Percentiles rank a stretch among this genome's conserved stretches.
Conservation (phyloP, 2,797 vertebrate species). For the Lateolabrax maculatus region DNA sequence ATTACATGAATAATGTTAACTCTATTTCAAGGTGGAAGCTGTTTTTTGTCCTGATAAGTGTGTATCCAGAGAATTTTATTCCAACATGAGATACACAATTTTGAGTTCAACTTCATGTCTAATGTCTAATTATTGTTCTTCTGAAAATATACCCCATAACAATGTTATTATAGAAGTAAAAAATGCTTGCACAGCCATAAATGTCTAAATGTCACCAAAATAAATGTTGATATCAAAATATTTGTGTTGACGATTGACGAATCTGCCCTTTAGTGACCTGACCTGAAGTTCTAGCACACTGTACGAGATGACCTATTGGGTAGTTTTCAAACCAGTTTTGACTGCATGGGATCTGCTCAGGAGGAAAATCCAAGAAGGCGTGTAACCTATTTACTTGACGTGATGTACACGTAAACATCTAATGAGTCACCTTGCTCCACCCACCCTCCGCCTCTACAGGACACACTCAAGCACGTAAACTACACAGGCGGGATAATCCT, state of each 20-base stretch:
- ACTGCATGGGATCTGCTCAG: constrained; percentile 41
- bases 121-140: not conserved
- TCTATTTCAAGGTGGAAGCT: not conserved
- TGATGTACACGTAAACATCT: constrained; percentile 59
- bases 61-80: not conserved
- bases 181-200: not conserved
- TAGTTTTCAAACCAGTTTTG: constrained; percentile 46
- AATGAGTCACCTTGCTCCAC: constrained; percentile 27
- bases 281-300: not conserved
- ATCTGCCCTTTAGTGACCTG: constrained; percentile 2
- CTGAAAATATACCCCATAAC: too few species aligned
- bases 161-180: not conserved
- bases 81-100: not conserved
- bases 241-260: too few species aligned
- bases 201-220: not conserved
- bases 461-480: constrained; percentile 8
- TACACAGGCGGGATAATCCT: constrained; percentile 47
- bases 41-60: not conserved
- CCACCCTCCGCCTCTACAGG: not conserved
- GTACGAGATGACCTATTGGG: constrained; percentile 1
- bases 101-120: not conserved
- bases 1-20: not conserved
- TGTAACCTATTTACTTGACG: constrained; percentile 56
- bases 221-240: not conserved
- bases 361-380: constrained; percentile 21